Base-by-base conservation (phyloP, 2,797 vertebrate genomes). In the Acestrorhynchus altus region DNA sequence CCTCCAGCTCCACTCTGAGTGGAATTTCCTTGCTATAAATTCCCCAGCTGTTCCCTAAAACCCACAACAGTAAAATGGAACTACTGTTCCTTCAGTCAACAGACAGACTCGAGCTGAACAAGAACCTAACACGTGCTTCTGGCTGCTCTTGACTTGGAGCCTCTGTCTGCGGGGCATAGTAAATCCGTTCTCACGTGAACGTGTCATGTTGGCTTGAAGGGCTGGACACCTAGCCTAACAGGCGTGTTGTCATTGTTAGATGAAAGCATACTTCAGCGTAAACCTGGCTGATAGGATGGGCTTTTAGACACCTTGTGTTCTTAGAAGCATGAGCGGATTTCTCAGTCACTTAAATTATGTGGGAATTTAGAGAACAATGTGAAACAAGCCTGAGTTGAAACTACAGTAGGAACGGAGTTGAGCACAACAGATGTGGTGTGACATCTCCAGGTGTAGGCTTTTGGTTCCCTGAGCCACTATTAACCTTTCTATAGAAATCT, bases 41-140 rank as follows among this genome's bases (percentile, higher is more conserved):
- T 89, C 83, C 85, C 84, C 81, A 77, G 86, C 86, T 85, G 84
- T 81, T 86, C 80, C 85, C 82, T 84, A 81, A 70, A 87, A 87
- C 59, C 84, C 86, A 83, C 79, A 80, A 78, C 83, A 85, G 82
- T 89, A 90, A 90, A 78, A 57, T 31, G 49, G 60, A 66, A 63
- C 52, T 40, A 78, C 66, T 77, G 67, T 77, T 63, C 57, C 1
- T 39, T 3, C 52, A 79, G 71, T 79, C 70, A 79, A 49, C 71
- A 74, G 39, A 44, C 77, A 52, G 63, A 65, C 35, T 57, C 42
- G 11, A 67, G 54, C 70, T 68, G 77, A 73, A 73, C 40, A 47
- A 73, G 71, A 67, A 66, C 26, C 52, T 65, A 39, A 59, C 61
- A 65, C 66, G 78, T 71, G 72, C 44, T 71, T 49, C 57, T 76